Conservation (phyloP, 2,797 vertebrate species). For the Eremophila alpestris region DNA sequence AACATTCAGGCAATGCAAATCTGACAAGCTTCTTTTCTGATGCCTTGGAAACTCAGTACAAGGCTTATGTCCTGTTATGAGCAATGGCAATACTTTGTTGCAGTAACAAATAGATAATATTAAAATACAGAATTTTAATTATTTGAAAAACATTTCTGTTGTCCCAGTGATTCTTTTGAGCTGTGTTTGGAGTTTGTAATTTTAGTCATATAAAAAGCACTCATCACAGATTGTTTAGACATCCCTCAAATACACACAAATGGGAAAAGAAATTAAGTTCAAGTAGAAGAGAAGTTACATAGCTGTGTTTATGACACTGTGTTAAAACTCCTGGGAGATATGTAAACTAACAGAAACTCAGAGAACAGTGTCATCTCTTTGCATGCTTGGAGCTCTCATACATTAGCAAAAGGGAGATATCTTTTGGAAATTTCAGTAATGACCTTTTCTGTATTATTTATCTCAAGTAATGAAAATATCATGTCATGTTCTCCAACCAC, state of each 20-base stretch:
- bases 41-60: not conserved
- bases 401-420: not conserved
- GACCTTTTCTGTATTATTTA: not conserved
- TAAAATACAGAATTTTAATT: not conserved
- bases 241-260: not conserved
- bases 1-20: not conserved
- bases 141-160: not conserved
- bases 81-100: not conserved
- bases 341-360: not conserved
- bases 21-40: not conserved
- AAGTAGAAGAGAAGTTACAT: not conserved
- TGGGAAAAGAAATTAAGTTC: not conserved
- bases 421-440: not conserved
- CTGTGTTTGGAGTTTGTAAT: not conserved
- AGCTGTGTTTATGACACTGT: not conserved
- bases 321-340: not conserved
- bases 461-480: not conserved
- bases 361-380: not conserved
- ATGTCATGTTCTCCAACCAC: not conserved
- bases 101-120: not conserved
- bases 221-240: not conserved
- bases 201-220: not conserved
- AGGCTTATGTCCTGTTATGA: accelerated
- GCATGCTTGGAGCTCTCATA: not conserved
- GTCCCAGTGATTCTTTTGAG: not conserved